Base-by-base conservation (phyloP, 2,888 invertebrate species). In the Lomographa bimaculata region DNA sequence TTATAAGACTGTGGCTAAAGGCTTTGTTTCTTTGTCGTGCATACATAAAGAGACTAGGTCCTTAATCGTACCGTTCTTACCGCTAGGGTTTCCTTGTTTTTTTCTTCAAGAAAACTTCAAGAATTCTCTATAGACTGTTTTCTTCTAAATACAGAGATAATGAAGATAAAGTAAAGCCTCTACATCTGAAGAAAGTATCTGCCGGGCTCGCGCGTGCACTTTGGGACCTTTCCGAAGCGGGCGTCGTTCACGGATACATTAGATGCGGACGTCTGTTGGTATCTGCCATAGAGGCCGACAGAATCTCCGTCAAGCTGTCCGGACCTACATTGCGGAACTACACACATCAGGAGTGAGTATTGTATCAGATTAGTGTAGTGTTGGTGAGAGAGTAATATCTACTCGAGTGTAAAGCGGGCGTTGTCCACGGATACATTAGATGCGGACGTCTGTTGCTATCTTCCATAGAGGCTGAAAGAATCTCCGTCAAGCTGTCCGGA, bases 171-270 rank as follows among this genome's bases (percentile, higher is more conserved):
- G 78, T 95, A 2, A 91, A 92, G 60, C 82, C 90, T 1, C 91
- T 94, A 0, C 95, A 96, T 68, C 84, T 97, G 52, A 92, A 97
- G 53, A 96, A 97, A 75, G 95, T 96, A 23, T 91, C 95, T 5
- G 94, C 95, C 12, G 93, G 94, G 34, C 74, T 97, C 33, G 96
- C 97, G 1, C 93, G 95, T 14, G 97, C 96, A 5, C 85, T 97
- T 11, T 96, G 95, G 93, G 95, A 96, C 81, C 85, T 97, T 81
- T 95, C 95, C 68, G 96, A 96, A 73, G 94, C 94, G 57, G 92
- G 93, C 19, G 91, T 96, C 14, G 93, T 95, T 30, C 97, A 98
- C 84, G 97, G 96, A 6, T 93, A 93, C 65, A 93, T 98, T 40
- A 91, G 97, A 34, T 97, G 97, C 71, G 90, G 93, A 18, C 94